Evolutionary conservation across 1,140 invertebrate genomes (phyloP).

Genomic region (Sinonovacula constricta): DNA sequence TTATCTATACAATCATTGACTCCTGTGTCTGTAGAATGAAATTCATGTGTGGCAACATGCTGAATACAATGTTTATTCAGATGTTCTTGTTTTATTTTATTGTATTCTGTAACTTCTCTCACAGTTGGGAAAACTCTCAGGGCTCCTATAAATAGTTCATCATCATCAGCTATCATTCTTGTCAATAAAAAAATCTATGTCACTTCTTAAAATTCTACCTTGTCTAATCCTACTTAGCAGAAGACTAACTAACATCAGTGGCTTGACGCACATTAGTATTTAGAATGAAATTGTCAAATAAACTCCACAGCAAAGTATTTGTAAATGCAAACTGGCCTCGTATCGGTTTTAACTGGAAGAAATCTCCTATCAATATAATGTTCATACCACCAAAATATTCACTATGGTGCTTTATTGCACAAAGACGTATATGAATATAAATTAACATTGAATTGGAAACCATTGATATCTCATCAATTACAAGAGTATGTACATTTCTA

Average conservation of each 20-base stretch:
- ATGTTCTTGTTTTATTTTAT: too few relatives aligned
- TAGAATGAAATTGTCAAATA: background rate
- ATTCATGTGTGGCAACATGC: too few relatives aligned
- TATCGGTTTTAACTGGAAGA: constrained; percentile 8
- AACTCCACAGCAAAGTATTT: background rate
- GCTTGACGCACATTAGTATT: background rate
- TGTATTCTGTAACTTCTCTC: background rate
- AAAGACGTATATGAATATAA: background rate
- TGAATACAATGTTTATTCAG: too few relatives aligned
- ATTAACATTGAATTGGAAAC: background rate
- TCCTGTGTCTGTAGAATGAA: background rate
- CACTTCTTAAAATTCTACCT: background rate
- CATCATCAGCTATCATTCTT: background rate
- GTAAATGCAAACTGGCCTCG: constrained; percentile 3
- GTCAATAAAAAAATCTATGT: constrained; percentile 3
- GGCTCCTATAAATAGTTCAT: background rate
- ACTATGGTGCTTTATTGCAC: background rate
- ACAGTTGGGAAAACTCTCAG: background rate
- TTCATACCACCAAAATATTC: constrained; percentile 24
- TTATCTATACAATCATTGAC: background rate
- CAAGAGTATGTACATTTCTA: constrained; percentile 1
- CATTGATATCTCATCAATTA: constrained; percentile 18
- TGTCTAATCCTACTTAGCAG: background rate
- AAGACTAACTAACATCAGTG: background rate
- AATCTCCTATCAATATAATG: constrained; percentile 12